Percentiles rank a stretch among this genome's conserved stretches.
Evolutionary conservation across 2,113 vertebrate genomes (phyloP).

Genomic region (Hippolais icterina): DNA sequence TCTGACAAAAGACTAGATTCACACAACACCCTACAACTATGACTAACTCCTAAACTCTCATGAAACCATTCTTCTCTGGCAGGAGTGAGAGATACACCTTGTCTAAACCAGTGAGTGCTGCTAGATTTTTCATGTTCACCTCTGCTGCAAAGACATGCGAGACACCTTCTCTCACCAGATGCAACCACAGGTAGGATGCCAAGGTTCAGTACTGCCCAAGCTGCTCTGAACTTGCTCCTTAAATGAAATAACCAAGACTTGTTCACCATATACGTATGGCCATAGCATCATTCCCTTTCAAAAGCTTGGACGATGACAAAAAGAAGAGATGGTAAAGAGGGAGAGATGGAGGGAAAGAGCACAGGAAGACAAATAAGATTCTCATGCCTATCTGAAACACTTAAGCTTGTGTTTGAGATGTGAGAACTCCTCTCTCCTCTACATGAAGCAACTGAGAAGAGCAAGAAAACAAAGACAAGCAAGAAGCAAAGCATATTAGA

Average conservation of each 20-base stretch:
- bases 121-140: not conserved
- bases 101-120: not conserved
- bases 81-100: not conserved
- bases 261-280: fast-evolving
- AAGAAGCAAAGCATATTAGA: not conserved
- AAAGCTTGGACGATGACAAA: not conserved
- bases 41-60: not conserved
- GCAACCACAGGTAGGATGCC: not conserved
- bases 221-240: not conserved
- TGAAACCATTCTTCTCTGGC: not conserved
- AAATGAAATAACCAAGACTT: not conserved
- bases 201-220: not conserved
- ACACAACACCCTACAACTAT: not conserved
- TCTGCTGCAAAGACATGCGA: not conserved
- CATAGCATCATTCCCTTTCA: not conserved
- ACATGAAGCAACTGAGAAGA: not conserved
- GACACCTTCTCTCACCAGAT: not conserved
- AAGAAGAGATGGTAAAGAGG: not conserved
- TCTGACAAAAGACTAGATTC: not conserved
- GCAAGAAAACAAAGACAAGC: not conserved
- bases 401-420: not conserved
- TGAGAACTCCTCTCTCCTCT: not conserved
- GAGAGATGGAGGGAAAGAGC: not conserved
- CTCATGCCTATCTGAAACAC: not conserved
- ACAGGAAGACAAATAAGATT: not conserved